These are phyloP conservation scores for Agrochola lychnidis DNA, from an alignment of 2,888 invertebrate species.

Conservation along the genomic window DNA sequence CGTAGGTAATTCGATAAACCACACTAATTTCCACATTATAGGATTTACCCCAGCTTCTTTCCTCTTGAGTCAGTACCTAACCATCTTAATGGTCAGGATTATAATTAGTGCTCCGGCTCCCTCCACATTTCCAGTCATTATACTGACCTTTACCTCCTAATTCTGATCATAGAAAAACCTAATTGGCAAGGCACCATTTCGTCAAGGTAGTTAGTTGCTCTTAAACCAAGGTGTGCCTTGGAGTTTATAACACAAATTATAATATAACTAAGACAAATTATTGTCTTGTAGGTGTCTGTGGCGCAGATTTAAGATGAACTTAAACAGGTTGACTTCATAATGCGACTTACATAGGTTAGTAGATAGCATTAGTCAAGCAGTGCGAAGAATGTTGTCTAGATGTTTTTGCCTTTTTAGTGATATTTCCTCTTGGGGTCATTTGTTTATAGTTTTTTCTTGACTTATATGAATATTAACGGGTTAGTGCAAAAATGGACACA, in stretches of 20 bases:
- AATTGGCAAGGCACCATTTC: slow-evolving; percentile 24
- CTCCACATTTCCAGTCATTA: neutral
- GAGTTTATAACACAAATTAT: no score
- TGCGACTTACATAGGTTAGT: neutral
- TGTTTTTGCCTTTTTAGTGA: slow-evolving; percentile 16
- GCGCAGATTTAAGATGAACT: neutral
- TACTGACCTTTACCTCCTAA: slow-evolving; percentile 11
- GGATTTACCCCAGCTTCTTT: neutral
- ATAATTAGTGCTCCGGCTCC: neutral
- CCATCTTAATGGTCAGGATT: neutral
- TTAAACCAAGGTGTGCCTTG: slow-evolving; percentile 12
- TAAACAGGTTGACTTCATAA: slow-evolving; percentile 40
- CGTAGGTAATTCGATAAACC: neutral
- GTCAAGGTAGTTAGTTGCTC: slow-evolving; percentile 23
- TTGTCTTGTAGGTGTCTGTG: neutral
- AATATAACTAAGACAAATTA: neutral
- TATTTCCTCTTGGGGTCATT: slow-evolving; percentile 26
- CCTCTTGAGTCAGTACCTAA: neutral
- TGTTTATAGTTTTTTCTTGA: slow-evolving; percentile 1
- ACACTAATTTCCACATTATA: neutral
- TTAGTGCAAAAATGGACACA: neutral
- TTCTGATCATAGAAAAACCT: slow-evolving; percentile 16
- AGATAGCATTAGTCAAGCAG: neutral
- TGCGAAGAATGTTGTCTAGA: slow-evolving; percentile 26
- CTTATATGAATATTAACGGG: neutral